These are phyloP conservation scores for Picus viridis DNA, from an alignment of 2,797 vertebrate genomes.

Conservation along the genomic window DNA sequence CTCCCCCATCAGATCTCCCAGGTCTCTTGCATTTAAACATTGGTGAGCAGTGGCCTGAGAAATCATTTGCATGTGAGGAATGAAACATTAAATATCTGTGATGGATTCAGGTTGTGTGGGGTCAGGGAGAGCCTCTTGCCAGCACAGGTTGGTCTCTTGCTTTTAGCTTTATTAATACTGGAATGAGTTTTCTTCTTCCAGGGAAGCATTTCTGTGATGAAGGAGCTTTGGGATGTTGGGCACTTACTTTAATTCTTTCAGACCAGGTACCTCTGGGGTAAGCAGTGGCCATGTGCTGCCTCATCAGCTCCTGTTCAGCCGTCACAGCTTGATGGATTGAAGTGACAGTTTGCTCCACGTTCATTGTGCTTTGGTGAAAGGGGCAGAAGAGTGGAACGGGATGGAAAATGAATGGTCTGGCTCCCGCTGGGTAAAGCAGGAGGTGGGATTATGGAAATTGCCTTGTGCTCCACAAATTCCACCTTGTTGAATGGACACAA, in stretches of 20 bases:
- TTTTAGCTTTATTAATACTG: neutral
- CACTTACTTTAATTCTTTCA: neutral
- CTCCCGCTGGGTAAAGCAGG: neutral
- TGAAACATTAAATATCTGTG: neutral
- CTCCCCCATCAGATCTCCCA: neutral
- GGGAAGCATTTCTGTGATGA: rapidly evolving
- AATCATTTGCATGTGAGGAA: neutral
- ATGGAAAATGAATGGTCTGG: neutral
- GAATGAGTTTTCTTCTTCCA: neutral
- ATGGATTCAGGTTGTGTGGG: neutral
- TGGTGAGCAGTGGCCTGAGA: neutral
- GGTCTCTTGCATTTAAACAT: neutral
- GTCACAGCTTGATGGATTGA: rapidly evolving
- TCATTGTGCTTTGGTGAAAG: neutral
- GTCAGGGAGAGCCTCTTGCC: neutral
- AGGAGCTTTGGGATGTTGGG: neutral
- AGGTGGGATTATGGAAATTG: neutral
- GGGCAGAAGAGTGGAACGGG: neutral
- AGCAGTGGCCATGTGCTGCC: rapidly evolving
- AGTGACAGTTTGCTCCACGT: rapidly evolving
- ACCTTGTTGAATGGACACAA: neutral
- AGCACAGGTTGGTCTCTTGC: rapidly evolving
- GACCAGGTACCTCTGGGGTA: rapidly evolving
- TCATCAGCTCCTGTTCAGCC: neutral
- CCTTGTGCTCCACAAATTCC: neutral